A percentile compares a stretch with the other conserved stretches of the same genome.
Conservation (phyloP, 2,113 vertebrate species). For the Scytalopus superciliaris region DNA sequence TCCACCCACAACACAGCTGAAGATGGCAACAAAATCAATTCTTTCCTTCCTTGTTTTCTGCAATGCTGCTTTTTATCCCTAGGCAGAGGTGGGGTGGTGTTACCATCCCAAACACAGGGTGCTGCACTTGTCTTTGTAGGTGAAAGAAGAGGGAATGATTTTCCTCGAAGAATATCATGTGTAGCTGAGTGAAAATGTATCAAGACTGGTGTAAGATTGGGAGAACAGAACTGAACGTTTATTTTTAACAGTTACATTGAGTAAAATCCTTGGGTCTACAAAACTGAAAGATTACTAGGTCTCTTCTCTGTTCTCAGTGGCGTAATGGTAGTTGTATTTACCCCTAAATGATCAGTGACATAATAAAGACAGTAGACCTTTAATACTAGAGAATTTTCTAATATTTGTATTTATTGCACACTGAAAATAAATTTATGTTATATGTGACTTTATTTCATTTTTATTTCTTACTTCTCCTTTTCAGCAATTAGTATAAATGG, state of each 20-base stretch:
- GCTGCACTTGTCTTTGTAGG: not conserved
- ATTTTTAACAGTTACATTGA: not conserved
- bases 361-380: not conserved
- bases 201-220: not conserved
- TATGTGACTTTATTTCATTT: not conserved
- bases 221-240: not conserved
- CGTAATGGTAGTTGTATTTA: not conserved
- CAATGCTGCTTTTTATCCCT: not conserved
- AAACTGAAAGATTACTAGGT: not conserved
- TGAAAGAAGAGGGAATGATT: not conserved
- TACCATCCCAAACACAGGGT: not conserved
- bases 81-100: not conserved
- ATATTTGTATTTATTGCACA: not conserved
- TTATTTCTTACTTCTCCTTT: not conserved
- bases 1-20: not conserved
- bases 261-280: not conserved
- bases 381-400: not conserved
- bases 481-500: not conserved
- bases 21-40: not conserved
- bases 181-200: not conserved
- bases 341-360: not conserved
- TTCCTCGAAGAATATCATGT: rapidly evolving
- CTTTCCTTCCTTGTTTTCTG: not conserved
- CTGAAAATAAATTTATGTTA: not conserved
- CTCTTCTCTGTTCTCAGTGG: not conserved